Conservation (phyloP, 2,113 vertebrate genomes). For the Alaudala cheleensis region DNA sequence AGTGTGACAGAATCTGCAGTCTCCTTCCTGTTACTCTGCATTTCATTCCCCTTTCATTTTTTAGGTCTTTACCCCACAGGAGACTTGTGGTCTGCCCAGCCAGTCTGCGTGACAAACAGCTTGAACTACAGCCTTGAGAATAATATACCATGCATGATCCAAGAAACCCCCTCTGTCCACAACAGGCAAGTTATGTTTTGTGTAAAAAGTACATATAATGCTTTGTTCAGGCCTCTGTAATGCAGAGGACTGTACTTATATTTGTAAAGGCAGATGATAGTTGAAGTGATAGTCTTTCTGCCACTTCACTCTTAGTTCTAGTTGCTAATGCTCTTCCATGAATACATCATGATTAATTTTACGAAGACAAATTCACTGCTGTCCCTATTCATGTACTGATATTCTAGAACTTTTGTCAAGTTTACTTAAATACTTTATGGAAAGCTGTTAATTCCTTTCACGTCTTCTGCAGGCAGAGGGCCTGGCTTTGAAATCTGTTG, state of each 20-base stretch:
- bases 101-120: constrained; percentile 85
- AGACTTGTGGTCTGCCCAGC: constrained; percentile 86
- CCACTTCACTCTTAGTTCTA: neutral
- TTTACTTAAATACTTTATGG: neutral
- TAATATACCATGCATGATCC: constrained; percentile 77
- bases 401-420: neutral
- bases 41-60: neutral
- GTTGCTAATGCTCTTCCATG: neutral
- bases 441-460: neutral
- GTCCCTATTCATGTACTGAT: neutral
- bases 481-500: neutral
- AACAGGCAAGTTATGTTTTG: constrained; percentile 76
- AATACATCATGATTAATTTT: neutral
- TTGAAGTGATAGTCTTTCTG: neutral
- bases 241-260: neutral
- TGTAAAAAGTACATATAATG: neutral
- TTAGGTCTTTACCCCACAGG: constrained; percentile 81
- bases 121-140: constrained; percentile 88
- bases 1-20: neutral
- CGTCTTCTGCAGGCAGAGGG: neutral
- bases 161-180: constrained; percentile 76
- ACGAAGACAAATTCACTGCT: neutral
- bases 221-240: neutral
- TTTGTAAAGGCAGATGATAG: neutral
- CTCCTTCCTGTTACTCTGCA: neutral